A percentile compares a stretch with the other conserved stretches of the same genome.
phyloP scores from a whole-genome alignment of 2,113 vertebrate genomes.

The Elephas maximus region DNA sequence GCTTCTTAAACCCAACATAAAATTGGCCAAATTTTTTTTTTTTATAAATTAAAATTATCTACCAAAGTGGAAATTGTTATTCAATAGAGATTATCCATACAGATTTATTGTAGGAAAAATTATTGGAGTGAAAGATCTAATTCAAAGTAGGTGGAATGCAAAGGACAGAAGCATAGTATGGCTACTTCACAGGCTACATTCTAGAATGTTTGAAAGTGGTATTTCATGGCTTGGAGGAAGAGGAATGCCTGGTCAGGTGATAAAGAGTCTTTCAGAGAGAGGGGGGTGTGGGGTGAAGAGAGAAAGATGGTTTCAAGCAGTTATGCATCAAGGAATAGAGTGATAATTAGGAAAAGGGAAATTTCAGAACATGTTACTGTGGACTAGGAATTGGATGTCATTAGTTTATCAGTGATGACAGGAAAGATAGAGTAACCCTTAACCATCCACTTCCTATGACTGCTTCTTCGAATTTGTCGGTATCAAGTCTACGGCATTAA shows the following conservation, averaged over 20 bases:
- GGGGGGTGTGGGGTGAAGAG: neutral
- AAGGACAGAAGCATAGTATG: neutral
- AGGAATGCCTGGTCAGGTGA: neutral
- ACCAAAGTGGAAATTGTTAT: neutral
- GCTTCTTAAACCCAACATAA: neutral
- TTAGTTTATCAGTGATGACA: neutral
- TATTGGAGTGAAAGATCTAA: neutral
- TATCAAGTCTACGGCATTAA: neutral
- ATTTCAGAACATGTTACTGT: neutral
- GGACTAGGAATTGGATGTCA: neutral
- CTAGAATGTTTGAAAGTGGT: neutral
- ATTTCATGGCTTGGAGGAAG: neutral
- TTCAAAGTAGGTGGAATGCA: neutral
- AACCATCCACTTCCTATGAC: neutral
- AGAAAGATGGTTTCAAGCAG: neutral
- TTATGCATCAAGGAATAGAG: neutral
- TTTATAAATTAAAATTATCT: neutral
- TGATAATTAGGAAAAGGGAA: neutral
- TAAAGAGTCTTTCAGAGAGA: neutral
- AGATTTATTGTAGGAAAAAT: neutral
- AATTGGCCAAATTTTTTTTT: neutral
- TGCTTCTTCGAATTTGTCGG: neutral
- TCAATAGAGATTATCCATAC: neutral
- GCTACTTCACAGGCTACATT: fast-evolving
- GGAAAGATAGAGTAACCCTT: neutral